Evolutionary conservation across 2,888 invertebrate species (phyloP).

Genomic region (Oegoconia quadripuncta): DNA sequence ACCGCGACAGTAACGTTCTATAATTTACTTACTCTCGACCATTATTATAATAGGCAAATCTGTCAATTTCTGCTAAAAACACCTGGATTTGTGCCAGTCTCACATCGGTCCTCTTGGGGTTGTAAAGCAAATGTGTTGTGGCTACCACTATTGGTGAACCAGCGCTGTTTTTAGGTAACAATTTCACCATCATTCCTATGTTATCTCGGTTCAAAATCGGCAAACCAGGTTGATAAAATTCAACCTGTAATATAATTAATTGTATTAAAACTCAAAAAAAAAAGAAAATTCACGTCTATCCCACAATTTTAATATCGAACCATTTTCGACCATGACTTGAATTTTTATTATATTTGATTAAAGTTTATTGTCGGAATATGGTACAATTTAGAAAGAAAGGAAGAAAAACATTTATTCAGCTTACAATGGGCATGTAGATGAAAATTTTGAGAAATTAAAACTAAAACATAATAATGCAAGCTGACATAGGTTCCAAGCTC

Average conservation of each 20-base stretch:
- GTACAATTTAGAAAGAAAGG: no score
- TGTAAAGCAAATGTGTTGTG: conserved; percentile 96
- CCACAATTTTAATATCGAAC: no score
- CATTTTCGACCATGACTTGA: no score
- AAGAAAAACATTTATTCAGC: no score
- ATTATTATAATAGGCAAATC: conserved; percentile 80
- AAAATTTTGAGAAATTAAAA: no score
- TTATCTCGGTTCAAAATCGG: conserved; percentile 90
- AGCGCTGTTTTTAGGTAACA: conserved; percentile 76
- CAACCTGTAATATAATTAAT: conserved; percentile 65
- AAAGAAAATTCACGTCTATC: background rate
- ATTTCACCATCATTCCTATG: conserved; percentile 89
- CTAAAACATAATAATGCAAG: no score
- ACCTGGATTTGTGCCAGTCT: conserved; percentile 92
- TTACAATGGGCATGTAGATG: no score
- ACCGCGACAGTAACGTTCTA: no score
- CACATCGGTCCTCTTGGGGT: conserved; percentile 93
- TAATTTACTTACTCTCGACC: conserved; percentile 40
- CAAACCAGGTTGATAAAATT: conserved; percentile 81
- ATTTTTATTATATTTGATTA: no score
- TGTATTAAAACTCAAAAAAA: background rate
- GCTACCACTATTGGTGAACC: conserved; percentile 85
- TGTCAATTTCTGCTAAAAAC: conserved; percentile 90
- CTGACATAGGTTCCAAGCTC: no score
- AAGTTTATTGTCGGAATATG: no score